Conservation (phyloP, 2,113 vertebrate species). For the Puntigrus tetrazona region DNA sequence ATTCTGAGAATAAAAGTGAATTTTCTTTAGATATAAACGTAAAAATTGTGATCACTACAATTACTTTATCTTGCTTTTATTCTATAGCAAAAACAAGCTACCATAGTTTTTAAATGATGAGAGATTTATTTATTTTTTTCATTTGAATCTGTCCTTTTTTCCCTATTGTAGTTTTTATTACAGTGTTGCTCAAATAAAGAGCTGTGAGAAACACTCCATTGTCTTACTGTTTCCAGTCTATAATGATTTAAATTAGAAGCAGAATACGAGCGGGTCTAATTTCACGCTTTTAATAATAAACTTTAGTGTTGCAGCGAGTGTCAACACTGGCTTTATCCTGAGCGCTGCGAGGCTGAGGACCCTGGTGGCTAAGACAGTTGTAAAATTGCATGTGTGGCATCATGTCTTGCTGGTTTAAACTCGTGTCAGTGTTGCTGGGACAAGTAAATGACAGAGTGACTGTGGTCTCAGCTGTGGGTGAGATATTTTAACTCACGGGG, state of each 20-base stretch:
- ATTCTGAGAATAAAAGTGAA: no score
- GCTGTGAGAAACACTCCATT: not conserved
- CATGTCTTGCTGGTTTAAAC: slow-evolving; percentile 33
- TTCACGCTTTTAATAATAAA: slow-evolving; percentile 2
- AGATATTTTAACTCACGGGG: slow-evolving; percentile 39
- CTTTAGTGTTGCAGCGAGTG: not conserved
- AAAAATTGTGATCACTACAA: no score
- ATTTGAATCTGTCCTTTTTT: not conserved
- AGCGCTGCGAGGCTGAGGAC: slow-evolving; percentile 14
- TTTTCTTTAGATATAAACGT: no score
- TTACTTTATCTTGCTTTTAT: no score
- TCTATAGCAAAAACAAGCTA: no score
- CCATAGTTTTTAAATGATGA: no score
- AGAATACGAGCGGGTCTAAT: not conserved
- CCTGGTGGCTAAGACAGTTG: not conserved
- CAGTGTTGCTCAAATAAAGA: not conserved
- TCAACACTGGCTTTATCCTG: slow-evolving; percentile 16
- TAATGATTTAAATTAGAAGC: not conserved
- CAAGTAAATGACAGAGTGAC: slow-evolving; percentile 29
- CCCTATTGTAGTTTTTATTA: not conserved
- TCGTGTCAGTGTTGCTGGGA: slow-evolving; percentile 18
- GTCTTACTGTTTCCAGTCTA: not conserved
- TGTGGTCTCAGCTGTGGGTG: slow-evolving; percentile 54
- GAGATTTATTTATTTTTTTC: no score
- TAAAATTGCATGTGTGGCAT: slow-evolving; percentile 2